These are phyloP conservation scores for Andrena cerasifolii DNA, from an alignment of 1,140 invertebrate species.

Conservation along the genomic window DNA sequence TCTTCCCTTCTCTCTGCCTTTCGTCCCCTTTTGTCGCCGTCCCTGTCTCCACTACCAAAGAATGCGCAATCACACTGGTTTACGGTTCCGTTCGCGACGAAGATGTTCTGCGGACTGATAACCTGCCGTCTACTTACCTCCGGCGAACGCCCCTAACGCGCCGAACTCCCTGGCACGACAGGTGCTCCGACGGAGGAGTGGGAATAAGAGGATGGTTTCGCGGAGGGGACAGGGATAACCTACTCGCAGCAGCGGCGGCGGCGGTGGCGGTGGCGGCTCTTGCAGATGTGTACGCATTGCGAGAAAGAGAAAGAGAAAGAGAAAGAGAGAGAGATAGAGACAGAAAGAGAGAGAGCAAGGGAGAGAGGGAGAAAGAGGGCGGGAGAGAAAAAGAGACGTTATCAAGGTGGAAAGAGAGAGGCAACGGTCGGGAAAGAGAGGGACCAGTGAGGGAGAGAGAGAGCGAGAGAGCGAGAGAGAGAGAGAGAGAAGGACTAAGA, in stretches of 20 bases:
- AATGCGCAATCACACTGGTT: constrained; percentile 52
- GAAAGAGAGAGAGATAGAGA: constrained; percentile 11
- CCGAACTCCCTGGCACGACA: constrained; percentile 76
- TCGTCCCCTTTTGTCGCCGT: not conserved
- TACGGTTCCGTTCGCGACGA: constrained; percentile 75
- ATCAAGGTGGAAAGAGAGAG: constrained; percentile 33
- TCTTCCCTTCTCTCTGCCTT: not conserved
- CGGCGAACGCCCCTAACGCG: constrained; percentile 76
- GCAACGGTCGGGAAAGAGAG: not conserved
- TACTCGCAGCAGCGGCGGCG: constrained; percentile 52
- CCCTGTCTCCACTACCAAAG: constrained; percentile 10
- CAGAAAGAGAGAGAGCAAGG: constrained; percentile 36
- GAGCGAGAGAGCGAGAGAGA: constrained; percentile 5
- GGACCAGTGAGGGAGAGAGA: not conserved
- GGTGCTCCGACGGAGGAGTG: constrained; percentile 76
- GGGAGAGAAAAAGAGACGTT: constrained; percentile 38
- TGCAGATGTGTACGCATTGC: constrained; percentile 59
- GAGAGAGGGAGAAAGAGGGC: constrained; percentile 5
- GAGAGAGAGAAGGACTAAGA: constrained; percentile 26
- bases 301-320: constrained; percentile 45
- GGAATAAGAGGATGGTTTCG: constrained; percentile 74
- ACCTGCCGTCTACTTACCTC: constrained; percentile 79
- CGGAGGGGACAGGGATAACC: constrained; percentile 72
- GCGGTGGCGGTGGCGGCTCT: constrained; percentile 55
- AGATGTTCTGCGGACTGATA: constrained; percentile 81